Percentiles rank a stretch among this genome's conserved stretches.
These are phyloP conservation scores for Psephotus haematonotus DNA, from an alignment of 2,113 vertebrate genomes.

Conservation along the genomic window DNA sequence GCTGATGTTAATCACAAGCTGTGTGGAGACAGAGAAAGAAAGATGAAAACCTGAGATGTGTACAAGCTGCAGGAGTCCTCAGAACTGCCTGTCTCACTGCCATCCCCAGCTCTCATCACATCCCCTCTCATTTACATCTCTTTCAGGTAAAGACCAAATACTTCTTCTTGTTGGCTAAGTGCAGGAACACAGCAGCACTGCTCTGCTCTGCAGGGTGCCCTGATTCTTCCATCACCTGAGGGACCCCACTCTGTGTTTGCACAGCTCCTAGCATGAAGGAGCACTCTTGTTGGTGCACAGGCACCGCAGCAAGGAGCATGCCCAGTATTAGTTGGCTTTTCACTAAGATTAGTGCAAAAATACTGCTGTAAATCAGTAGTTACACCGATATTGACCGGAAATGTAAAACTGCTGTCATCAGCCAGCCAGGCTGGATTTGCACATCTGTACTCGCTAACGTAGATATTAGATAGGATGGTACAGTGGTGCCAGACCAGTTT, in stretches of 20 bases:
- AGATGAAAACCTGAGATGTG: not conserved
- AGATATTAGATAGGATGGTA: not conserved
- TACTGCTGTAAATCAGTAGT: not conserved
- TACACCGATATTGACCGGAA: not conserved
- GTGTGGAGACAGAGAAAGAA: not conserved
- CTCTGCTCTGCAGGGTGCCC: not conserved
- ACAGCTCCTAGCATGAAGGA: not conserved
- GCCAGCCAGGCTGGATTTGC: not conserved
- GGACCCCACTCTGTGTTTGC: accelerated
- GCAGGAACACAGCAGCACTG: not conserved
- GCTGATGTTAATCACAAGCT: not conserved
- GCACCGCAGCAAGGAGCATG: not conserved
- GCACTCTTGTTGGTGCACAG: not conserved
- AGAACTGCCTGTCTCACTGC: not conserved
- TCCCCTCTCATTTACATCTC: not conserved
- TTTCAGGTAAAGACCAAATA: not conserved
- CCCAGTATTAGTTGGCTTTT: not conserved
- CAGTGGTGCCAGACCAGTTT: not conserved
- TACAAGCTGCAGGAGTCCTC: not conserved
- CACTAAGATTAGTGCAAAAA: not conserved
- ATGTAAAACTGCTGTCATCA: too few species aligned
- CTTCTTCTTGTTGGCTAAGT: not conserved
- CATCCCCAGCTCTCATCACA: not conserved
- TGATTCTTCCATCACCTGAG: not conserved
- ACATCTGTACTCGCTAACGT: not conserved